A percentile compares a stretch with the other conserved stretches of the same genome.
phyloP scores from a whole-genome alignment of 2,113 vertebrate genomes.

The Anthoscopus minutus region DNA sequence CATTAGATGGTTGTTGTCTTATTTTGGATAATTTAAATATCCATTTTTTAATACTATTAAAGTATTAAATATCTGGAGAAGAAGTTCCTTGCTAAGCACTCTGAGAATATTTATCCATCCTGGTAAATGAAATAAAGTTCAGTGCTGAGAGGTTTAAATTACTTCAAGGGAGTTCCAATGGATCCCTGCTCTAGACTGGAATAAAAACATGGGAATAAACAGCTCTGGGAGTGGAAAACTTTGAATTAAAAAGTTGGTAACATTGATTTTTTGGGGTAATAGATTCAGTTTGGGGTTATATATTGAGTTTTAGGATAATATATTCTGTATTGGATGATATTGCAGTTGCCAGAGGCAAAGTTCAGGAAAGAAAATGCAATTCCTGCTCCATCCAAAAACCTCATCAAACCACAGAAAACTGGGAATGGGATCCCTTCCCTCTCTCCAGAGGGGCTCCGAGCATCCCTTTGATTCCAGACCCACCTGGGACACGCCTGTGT shows the following conservation, averaged over 20 bases:
- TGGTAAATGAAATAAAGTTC: neutral
- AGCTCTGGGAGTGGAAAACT: neutral
- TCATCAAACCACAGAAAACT: neutral
- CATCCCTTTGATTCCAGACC: neutral
- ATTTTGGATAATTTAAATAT: neutral
- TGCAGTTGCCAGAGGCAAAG: neutral
- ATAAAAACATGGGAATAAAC: neutral
- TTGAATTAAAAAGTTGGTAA: too few species aligned
- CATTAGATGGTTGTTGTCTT: neutral
- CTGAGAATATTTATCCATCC: neutral
- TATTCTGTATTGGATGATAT: rapidly evolving
- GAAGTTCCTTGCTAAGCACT: neutral
- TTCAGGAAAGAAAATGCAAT: neutral
- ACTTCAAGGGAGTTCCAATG: neutral
- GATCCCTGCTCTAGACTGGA: neutral
- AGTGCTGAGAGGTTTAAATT: neutral
- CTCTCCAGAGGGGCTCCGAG: neutral
- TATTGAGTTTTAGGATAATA: neutral
- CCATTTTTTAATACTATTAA: neutral
- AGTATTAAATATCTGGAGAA: neutral
- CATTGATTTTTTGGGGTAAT: neutral
- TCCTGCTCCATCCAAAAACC: neutral
- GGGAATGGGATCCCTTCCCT: neutral
- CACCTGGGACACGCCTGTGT: neutral
- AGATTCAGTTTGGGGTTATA: neutral